These are phyloP conservation scores for Panthera leo DNA, from an alignment of 2,113 vertebrate genomes.

Conservation along the genomic window DNA sequence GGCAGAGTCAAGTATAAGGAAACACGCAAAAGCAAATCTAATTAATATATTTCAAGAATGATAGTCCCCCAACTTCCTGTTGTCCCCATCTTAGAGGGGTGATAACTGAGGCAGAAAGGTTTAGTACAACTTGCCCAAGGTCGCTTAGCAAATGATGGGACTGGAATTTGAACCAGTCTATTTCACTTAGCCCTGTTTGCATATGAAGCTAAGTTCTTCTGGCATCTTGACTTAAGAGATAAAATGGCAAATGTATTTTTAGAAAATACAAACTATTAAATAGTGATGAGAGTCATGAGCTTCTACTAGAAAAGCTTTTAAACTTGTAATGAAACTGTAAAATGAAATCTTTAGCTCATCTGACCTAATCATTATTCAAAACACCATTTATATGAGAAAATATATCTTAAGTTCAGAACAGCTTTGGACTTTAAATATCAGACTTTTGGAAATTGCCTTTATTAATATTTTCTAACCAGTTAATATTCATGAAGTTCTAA, in stretches of 20 bases:
- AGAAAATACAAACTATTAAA: not conserved
- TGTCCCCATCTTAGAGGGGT: not conserved
- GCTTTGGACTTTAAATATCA: not conserved
- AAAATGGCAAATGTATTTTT: not conserved
- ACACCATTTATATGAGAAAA: not conserved
- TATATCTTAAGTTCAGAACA: not conserved
- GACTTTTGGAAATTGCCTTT: not conserved
- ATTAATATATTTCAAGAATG: not conserved
- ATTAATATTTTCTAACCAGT: slow-evolving; percentile 10
- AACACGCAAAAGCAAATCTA: not conserved
- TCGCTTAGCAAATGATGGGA: not conserved
- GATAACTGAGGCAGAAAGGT: not conserved
- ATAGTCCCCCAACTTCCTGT: not conserved
- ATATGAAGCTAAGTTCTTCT: not conserved
- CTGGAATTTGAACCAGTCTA: not conserved
- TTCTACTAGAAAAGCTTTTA: not conserved
- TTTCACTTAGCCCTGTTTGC: not conserved
- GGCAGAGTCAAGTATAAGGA: not conserved
- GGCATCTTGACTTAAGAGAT: not conserved
- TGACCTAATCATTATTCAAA: not conserved
- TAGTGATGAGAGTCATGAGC: not conserved
- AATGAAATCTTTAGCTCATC: not conserved
- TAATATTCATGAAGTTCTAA: not conserved
- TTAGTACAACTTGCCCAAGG: not conserved
- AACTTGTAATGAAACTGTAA: not conserved